Evolutionary conservation across 2,113 vertebrate species (phyloP), one percentile per base, ranked within the genome.

Genomic region (Channa maculata): DNA sequence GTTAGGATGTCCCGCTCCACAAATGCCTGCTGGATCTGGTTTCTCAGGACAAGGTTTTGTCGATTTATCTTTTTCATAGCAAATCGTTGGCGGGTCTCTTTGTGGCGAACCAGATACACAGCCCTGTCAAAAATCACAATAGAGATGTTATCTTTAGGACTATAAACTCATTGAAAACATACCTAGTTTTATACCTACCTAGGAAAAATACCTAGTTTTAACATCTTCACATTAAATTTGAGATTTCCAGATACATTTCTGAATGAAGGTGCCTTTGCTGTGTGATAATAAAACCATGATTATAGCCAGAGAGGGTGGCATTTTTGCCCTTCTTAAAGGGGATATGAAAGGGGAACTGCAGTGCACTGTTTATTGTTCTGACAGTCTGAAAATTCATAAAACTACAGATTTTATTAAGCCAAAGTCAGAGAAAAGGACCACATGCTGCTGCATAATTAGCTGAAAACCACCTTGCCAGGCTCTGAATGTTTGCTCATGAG

Each of bases 61-160:
- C 97, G 96, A 90, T 99, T 99, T 80, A 99, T 98, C 85, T 99
- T 99, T 91, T 99, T 99, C 95, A 99, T 96, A 80, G 98, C 98
- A 1, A 99, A 99, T 24, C 98, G 96, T 72, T 99, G 97, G 12
- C 97, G 94, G 0, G 95, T 98, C 79, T 98, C 96, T 34, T 93
- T 95, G 90, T 99, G 98, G 36, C 98, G 95, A 44, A 99, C 98
- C 81, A 99, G 90, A 87, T 96, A 97, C 48, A 99, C 98, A 0
- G 98, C 97, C 62, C 98, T 99, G 84, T 4, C 3, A 46, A 76
- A 74, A 41, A n/a, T 10, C 44, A 62, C 34, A 62, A 55, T 11
- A 79, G 9, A 41, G 14, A 0, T 2, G 4, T 9, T 36, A 38
- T 46, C 12, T 46, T 6, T 33, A 10, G 6, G 36, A 7, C 24